Conservation (phyloP, 2,113 vertebrate species). For the Gymnocephalus cernua region DNA sequence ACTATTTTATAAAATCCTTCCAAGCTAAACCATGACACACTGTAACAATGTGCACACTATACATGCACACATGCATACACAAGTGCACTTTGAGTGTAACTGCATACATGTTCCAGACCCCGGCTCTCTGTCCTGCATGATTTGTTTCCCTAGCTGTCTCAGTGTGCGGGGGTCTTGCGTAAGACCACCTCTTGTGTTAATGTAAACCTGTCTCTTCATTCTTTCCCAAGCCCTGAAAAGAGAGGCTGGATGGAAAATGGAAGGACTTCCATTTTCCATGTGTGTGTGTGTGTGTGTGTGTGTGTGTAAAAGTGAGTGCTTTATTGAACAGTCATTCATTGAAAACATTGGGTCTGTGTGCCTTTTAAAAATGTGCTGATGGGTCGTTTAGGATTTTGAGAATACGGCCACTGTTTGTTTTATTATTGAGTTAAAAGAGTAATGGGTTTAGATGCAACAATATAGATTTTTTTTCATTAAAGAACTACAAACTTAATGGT, state of each 20-base stretch:
- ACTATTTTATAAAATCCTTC: background rate
- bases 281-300: slow-evolving; percentile 2
- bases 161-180: slow-evolving; percentile 31
- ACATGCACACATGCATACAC: background rate
- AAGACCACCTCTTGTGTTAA: slow-evolving; percentile 63
- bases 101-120: slow-evolving; percentile 12
- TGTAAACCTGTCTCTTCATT: slow-evolving; percentile 59
- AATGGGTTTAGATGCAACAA: background rate
- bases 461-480: background rate
- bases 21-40: background rate
- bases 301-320: background rate
- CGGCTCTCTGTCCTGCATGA: slow-evolving; percentile 19
- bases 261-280: too few species aligned
- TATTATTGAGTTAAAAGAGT: background rate
- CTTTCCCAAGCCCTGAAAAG: slow-evolving; percentile 15
- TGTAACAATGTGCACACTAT: background rate
- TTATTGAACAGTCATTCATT: slow-evolving; percentile 6
- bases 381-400: background rate
- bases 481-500: background rate
- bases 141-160: slow-evolving; percentile 55
- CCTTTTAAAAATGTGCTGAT: slow-evolving; percentile 19
- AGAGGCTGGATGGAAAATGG: too few species aligned
- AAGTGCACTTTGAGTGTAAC: slow-evolving; percentile 1
- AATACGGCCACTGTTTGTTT: background rate
- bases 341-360: background rate